Evolutionary conservation across 1,140 invertebrate species (phyloP).

Genomic region (Pseudomyrmex flavicornis): DNA sequence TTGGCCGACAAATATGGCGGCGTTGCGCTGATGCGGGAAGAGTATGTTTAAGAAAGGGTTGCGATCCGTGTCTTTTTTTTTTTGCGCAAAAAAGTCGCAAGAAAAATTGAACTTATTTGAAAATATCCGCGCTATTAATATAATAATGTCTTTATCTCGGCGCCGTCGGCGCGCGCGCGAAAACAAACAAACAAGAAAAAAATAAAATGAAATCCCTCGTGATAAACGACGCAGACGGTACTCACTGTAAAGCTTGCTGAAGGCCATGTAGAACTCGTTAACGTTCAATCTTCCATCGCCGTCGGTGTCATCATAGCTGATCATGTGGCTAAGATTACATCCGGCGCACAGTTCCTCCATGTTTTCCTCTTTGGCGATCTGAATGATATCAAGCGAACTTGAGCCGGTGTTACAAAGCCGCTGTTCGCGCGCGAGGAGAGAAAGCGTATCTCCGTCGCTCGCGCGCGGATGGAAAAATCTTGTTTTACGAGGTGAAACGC

Average conservation of each 20-base stretch:
- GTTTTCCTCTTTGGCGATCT: slow-evolving; percentile 88
- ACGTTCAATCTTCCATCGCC: slow-evolving; percentile 89
- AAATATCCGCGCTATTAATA: background rate
- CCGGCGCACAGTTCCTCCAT: slow-evolving; percentile 88
- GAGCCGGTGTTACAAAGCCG: background rate
- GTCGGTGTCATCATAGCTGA: slow-evolving; percentile 90
- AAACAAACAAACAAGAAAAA: too few species aligned
- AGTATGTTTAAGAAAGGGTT: too few species aligned
- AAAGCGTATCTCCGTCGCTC: too few species aligned
- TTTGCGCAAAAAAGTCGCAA: background rate
- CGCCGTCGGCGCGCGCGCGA: background rate
- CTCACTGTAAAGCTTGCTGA: slow-evolving; percentile 92
- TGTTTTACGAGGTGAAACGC: too few species aligned
- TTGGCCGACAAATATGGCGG: too few species aligned
- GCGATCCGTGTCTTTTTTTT: background rate
- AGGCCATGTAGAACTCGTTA: slow-evolving; percentile 92
- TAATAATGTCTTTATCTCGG: background rate
- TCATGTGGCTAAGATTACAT: slow-evolving; percentile 90
- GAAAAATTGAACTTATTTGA: background rate
- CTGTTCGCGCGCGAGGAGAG: background rate
- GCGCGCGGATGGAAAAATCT: too few species aligned
- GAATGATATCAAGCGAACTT: slow-evolving; percentile 45
- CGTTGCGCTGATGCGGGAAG: too few species aligned
- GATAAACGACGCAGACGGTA: slow-evolving; percentile 64
- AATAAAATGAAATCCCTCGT: background rate